Evolutionary conservation across 2,797 vertebrate genomes (phyloP).

Genomic region (Oophaga sylvatica): DNA sequence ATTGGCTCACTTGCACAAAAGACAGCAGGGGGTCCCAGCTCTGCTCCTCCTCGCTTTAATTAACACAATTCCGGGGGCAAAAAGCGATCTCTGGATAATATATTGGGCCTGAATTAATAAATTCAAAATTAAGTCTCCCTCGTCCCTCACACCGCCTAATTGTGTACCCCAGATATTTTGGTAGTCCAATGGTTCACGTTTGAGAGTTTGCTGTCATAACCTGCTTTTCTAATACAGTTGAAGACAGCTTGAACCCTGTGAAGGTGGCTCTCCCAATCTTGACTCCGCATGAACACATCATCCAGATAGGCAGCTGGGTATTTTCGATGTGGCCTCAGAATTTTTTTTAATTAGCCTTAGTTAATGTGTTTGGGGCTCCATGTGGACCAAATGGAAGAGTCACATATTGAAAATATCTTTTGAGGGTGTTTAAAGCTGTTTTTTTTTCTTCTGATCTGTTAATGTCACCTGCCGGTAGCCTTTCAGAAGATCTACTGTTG

Average conservation of each 20-base stretch:
- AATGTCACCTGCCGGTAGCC: background rate
- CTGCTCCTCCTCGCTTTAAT: too few species aligned
- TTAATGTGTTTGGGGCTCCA: background rate
- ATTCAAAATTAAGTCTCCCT: too few species aligned
- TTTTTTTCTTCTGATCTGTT: background rate
- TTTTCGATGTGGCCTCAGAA: background rate
- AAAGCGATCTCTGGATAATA: too few species aligned
- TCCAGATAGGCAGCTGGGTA: background rate
- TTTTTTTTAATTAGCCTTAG: background rate
- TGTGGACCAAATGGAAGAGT: background rate
- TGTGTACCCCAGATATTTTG: background rate
- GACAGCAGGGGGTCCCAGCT: too few species aligned
- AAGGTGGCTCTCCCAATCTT: background rate
- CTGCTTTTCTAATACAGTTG: background rate
- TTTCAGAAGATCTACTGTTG: background rate
- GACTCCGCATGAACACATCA: background rate
- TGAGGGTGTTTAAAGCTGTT: background rate
- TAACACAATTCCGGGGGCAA: too few species aligned
- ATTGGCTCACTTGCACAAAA: too few species aligned
- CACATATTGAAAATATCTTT: background rate
- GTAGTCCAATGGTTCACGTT: background rate
- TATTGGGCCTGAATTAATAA: too few species aligned
- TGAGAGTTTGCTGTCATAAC: conserved; percentile 3
- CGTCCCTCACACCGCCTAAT: background rate
- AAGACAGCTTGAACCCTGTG: background rate